These are phyloP conservation scores for Teleopsis dalmanni DNA, from an alignment of 1,140 invertebrate genomes.

Conservation along the genomic window DNA sequence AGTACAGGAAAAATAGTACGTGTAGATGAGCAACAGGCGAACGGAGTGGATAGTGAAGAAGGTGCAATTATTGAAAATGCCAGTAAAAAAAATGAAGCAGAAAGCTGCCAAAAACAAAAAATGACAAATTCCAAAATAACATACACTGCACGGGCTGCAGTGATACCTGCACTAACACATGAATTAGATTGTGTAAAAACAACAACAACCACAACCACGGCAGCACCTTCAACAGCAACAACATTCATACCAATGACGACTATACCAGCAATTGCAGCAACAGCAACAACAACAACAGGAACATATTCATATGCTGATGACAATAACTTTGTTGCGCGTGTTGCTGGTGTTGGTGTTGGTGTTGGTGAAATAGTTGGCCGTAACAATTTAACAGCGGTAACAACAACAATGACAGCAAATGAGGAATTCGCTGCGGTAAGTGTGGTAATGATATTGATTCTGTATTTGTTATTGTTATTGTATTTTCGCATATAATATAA, in stretches of 20 bases:
- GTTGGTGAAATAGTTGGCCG: conserved; percentile 6
- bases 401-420: conserved; percentile 10
- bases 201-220: conserved; percentile 2
- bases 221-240: background rate
- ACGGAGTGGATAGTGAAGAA: too few species aligned
- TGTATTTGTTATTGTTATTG: background rate
- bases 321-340: conserved; percentile 1
- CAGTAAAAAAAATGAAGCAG: too few species aligned
- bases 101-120: too few species aligned
- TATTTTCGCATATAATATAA: conserved; percentile 1
- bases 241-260: conserved; percentile 1
- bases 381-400: conserved; percentile 24
- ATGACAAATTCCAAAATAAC: too few species aligned
- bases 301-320: conserved; percentile 5
- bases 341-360: conserved; percentile 4
- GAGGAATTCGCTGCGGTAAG: background rate
- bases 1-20: conserved; percentile 1
- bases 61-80: too few species aligned
- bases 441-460: background rate
- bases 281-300: conserved; percentile 4
- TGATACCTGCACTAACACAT: background rate
- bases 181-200: background rate
- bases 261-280: conserved; percentile 3
- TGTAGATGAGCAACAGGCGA: conserved; percentile 5
- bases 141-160: background rate